phyloP scores from a whole-genome alignment of 2,888 invertebrate genomes.

The Drosophila cognata region DNA sequence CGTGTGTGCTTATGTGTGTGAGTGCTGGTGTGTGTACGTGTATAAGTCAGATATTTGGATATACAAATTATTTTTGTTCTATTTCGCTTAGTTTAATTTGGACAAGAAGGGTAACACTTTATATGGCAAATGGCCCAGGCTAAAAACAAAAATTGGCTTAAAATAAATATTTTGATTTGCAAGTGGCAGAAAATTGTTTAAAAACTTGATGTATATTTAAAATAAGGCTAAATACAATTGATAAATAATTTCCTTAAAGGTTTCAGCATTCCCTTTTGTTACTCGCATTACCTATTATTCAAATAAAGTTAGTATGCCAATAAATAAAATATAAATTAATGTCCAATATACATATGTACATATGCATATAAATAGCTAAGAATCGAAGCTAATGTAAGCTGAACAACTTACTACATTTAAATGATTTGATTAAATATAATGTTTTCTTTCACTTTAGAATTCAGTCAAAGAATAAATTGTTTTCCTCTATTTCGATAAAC shows the following conservation, averaged over 20 bases:
- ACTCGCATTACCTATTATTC: not conserved
- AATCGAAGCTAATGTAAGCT: not conserved
- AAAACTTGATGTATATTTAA: not conserved
- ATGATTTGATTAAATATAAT: not conserved
- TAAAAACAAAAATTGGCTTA: not conserved
- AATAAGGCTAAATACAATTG: not conserved
- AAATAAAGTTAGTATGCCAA: not conserved
- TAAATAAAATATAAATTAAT: not conserved
- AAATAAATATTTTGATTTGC: conserved; percentile 1
- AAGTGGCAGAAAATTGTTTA: not conserved
- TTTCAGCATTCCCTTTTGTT: not conserved
- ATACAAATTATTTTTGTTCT: conserved; percentile 27
- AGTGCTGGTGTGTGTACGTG: not conserved
- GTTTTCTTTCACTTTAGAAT: not conserved
- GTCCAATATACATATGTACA: not conserved
- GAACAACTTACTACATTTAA: not conserved
- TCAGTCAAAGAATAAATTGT: not conserved
- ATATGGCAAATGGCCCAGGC: conserved; percentile 6
- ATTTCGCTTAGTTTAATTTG: conserved; percentile 28
- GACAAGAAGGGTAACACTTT: conserved; percentile 10
- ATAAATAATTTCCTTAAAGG: not conserved
- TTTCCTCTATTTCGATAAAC: not conserved
- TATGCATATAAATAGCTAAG: not conserved
- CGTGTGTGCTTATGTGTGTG: not conserved
- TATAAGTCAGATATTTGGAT: conserved; percentile 5